Evolutionary conservation across 2,888 invertebrate species (phyloP).

Genomic region (Lasioglossum pauxillum): DNA sequence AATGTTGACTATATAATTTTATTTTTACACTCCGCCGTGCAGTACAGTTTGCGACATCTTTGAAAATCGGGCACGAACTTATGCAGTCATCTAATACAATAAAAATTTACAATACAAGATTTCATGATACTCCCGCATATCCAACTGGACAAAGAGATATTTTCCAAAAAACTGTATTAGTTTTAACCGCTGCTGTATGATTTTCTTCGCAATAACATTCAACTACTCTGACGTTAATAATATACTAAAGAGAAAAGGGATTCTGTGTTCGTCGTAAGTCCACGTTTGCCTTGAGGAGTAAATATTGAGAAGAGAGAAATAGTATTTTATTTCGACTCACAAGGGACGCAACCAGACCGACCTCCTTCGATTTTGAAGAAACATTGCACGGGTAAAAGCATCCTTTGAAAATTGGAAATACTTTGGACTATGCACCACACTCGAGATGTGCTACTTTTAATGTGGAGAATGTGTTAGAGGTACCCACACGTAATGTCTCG

Average conservation of each 20-base stretch:
- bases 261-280: background rate
- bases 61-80: too few relatives aligned
- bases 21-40: too few relatives aligned
- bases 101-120: background rate
- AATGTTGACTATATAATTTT: too few relatives aligned
- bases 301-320: background rate
- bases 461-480: too few relatives aligned
- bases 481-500: too few relatives aligned
- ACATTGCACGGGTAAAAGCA: background rate
- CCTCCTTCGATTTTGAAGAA: background rate
- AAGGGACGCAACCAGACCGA: background rate
- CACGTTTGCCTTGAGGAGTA: background rate
- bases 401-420: background rate
- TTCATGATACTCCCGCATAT: background rate
- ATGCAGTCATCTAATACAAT: background rate
- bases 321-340: background rate
- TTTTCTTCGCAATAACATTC: background rate
- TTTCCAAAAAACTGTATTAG: background rate
- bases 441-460: background rate
- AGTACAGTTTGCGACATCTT: too few relatives aligned
- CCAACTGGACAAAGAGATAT: background rate
- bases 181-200: background rate
- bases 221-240: background rate
- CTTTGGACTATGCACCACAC: background rate
- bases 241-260: background rate